Evolutionary conservation across 2,888 invertebrate species (phyloP), one percentile per base, ranked within the genome.

Genomic region (Cantharis rufa): DNA sequence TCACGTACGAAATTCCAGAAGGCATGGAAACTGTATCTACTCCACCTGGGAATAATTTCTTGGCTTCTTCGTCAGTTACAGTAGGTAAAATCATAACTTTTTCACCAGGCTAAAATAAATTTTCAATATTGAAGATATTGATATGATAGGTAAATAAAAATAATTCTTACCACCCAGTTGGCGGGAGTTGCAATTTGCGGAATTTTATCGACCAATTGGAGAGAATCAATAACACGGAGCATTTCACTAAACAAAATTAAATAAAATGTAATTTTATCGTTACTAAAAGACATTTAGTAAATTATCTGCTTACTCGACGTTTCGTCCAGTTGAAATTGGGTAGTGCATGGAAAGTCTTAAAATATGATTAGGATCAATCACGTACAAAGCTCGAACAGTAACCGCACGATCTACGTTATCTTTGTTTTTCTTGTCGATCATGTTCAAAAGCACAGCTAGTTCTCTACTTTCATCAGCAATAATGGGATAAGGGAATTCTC

Each of bases 321-420:
- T 96, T 80, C 96, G 90, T 63, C 96, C 96, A 21, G 95, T 95
- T 2, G 95, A 95, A 74, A 93, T 93, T 21, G 96, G 96, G 87
- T 96, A 96, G 76, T 93, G 91, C 91, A 96, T 94, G 71, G 94
- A 93, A 48, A 96, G 88, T 82, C 95, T 93, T 72, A 97, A 89
- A 83, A 92, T 93, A 85, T 94, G 94, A 84, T 94, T 93, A 5
- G 96, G 95, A 78, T 94, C 94, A 82, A 96, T 92, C 80, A 97
- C 90, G 86, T 95, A 96, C 16, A 96, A 90, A 80, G 95, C 91
- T 15, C 95, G 90, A 72, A 94, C 92, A 10, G 95, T 95, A 82
- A 92, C 89, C 9, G 93, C 94, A 70, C 91, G 88, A 70, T 93
- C 92, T 21, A 90, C 90, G 81, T 92, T 90, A 83, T 93, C 90